Conservation (phyloP, 2,797 vertebrate species). For the Lutjanus campechanus region DNA sequence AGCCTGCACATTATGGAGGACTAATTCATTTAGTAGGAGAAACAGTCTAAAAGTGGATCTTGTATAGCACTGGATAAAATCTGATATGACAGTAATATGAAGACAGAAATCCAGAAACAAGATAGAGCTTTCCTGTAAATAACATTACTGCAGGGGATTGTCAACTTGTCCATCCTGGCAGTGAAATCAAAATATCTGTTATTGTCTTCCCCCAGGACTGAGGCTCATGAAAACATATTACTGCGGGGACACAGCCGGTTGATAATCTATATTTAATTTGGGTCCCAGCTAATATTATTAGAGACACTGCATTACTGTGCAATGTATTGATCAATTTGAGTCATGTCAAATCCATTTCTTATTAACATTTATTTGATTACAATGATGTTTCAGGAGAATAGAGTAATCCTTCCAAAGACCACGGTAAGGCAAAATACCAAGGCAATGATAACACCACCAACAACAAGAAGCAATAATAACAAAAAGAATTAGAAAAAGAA, state of each 20-base stretch:
- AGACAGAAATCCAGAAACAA: slow-evolving; percentile 56
- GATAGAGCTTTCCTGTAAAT: slow-evolving; percentile 63
- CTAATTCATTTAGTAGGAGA: slow-evolving; percentile 66
- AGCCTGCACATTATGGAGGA: slow-evolving; percentile 62
- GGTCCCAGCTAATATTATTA: slow-evolving; percentile 34
- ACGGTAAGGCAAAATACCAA: neutral
- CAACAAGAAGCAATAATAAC: neutral
- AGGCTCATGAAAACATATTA: slow-evolving; percentile 57
- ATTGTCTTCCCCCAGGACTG: slow-evolving; percentile 21
- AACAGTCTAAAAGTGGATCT: slow-evolving; percentile 54
- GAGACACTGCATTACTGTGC: slow-evolving; percentile 22
- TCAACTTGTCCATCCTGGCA: slow-evolving; percentile 39
- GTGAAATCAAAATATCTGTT: slow-evolving; percentile 52
- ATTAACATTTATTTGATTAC: slow-evolving; percentile 31
- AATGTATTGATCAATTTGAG: slow-evolving; percentile 42
- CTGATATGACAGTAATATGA: slow-evolving; percentile 65
- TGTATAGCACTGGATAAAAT: slow-evolving; percentile 47
- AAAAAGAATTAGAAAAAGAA: neutral
- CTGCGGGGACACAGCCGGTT: slow-evolving; percentile 20
- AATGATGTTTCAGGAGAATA: slow-evolving; percentile 16
- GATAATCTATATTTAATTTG: slow-evolving; percentile 62
- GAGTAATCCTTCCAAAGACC: slow-evolving; percentile 9
- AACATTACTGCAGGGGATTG: slow-evolving; percentile 47
- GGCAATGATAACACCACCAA: neutral
- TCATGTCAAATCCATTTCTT: slow-evolving; percentile 54